Conservation (phyloP, 1,140 invertebrate genomes). For the Parapsyche elsis region DNA sequence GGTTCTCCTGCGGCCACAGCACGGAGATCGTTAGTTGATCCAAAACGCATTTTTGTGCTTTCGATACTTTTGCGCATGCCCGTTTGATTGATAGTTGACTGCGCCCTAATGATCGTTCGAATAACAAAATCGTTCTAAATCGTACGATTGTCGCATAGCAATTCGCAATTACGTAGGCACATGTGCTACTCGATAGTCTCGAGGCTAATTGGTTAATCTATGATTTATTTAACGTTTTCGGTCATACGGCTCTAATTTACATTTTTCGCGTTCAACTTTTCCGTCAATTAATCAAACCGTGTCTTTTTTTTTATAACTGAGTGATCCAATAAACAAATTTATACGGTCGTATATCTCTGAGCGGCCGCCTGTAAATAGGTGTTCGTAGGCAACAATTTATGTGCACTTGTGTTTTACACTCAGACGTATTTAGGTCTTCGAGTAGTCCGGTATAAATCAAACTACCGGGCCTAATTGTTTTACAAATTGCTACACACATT, state of each 20-base stretch:
- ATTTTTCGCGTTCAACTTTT: slow-evolving; percentile 20
- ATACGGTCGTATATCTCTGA: slow-evolving; percentile 42
- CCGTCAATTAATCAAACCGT: slow-evolving; percentile 28
- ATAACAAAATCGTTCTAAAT: too few species aligned
- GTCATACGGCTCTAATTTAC: slow-evolving; percentile 2
- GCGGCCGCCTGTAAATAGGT: slow-evolving; percentile 36
- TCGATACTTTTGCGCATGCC: slow-evolving; percentile 27
- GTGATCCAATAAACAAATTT: slow-evolving; percentile 47
- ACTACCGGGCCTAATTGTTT: slow-evolving; percentile 19
- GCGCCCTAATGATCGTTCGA: slow-evolving; percentile 1
- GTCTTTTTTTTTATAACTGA: not conserved
- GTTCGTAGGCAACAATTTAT: slow-evolving; percentile 30
- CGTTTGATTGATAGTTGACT: slow-evolving; percentile 40
- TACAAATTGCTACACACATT: slow-evolving; percentile 26
- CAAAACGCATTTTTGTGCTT: slow-evolving; percentile 16
- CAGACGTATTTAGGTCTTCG: slow-evolving; percentile 30
- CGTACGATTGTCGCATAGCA: too few species aligned
- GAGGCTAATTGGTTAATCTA: slow-evolving; percentile 8
- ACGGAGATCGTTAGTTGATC: slow-evolving; percentile 20
- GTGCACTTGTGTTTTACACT: slow-evolving; percentile 36
- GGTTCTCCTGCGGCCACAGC: too few species aligned
- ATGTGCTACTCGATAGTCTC: not conserved
- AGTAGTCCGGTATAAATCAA: slow-evolving; percentile 42
- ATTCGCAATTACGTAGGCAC: too few species aligned
- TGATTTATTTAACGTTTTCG: slow-evolving; percentile 3